A percentile compares a stretch with the other conserved stretches of the same genome.
phyloP scores from a whole-genome alignment of 1,140 invertebrate species.

The Drosophila funebris region DNA sequence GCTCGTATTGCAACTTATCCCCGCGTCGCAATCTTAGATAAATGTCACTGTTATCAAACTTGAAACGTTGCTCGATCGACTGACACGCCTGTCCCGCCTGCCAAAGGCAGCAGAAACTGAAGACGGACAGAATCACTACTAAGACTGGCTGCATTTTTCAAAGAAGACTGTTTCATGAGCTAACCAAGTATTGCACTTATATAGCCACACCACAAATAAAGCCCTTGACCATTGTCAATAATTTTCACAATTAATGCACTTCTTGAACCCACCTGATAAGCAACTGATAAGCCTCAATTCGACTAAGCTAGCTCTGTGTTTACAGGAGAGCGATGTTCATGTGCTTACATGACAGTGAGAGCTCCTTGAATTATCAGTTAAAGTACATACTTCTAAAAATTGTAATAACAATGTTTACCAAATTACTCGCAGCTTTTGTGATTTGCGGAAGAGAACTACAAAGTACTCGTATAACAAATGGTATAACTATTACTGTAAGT shows the following conservation, averaged over 20 bases:
- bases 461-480: neutral
- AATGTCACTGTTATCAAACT: constrained; percentile 69
- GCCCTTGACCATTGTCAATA: constrained; percentile 49
- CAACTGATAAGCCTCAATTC: constrained; percentile 30
- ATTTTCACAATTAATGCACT: constrained; percentile 22
- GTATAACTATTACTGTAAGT: too few relatives aligned
- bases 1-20: constrained; percentile 64
- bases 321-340: neutral
- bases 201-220: constrained; percentile 60
- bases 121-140: constrained; percentile 18
- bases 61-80: constrained; percentile 66
- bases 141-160: constrained; percentile 36
- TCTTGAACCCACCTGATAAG: constrained; percentile 22
- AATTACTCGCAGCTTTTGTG: neutral
- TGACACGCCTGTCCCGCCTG: constrained; percentile 21
- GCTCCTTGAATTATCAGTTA: neutral
- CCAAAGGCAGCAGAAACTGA: constrained; percentile 35
- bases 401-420: neutral
- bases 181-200: neutral
- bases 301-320: neutral
- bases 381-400: constrained; percentile 6
- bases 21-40: constrained; percentile 66
- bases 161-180: constrained; percentile 6
- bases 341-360: constrained; percentile 7
- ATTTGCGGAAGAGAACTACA: neutral